Percentiles rank a stretch among this genome's conserved stretches.
phyloP scores from a whole-genome alignment of 2,113 vertebrate genomes.

The crab-eating macaque (Macaca fascicularis) region T2T-MFA8v1.1 NC_088376.1:84539501-84540000 shows the following conservation, averaged over 20 bases:
- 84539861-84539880: background rate
- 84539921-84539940: background rate
- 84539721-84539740: background rate
- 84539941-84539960: background rate
- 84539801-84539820: background rate
- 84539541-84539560: background rate
- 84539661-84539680: background rate
- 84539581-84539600: background rate
- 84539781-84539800: background rate
- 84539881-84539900: background rate
- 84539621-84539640: background rate
- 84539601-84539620: background rate
- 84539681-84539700: background rate
- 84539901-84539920: no score
- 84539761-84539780: background rate
- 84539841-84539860: background rate
- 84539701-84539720: background rate
- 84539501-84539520: background rate
- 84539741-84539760: background rate
- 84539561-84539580: no score
- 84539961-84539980: background rate
- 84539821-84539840: background rate
- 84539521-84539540: background rate
- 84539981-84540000: background rate
- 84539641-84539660: background rate